Conservation (phyloP, 2,888 invertebrate genomes). For the Danaus chrysippus region DNA sequence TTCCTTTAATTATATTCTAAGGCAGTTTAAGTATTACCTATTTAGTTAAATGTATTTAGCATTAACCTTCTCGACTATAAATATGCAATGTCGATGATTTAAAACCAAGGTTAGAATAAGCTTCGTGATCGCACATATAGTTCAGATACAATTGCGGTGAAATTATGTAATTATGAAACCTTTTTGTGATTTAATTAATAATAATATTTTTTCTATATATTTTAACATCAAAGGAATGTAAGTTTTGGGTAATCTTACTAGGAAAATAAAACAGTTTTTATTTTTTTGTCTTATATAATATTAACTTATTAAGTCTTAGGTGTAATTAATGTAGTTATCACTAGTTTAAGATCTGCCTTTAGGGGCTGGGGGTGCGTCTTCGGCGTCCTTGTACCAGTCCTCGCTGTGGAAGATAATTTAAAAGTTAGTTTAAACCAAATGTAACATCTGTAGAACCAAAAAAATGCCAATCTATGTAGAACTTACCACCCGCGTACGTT, state of each 20-base stretch:
- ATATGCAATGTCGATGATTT: no score
- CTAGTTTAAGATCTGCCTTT: slow-evolving; percentile 68
- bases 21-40: no score
- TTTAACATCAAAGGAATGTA: no score
- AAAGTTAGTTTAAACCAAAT: background rate
- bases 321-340: slow-evolving; percentile 62
- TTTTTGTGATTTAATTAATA: no score
- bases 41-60: no score
- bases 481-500: slow-evolving; percentile 93
- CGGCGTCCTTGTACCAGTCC: slow-evolving; percentile 94
- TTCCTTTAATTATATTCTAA: no score
- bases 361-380: slow-evolving; percentile 76
- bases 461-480: slow-evolving; percentile 46
- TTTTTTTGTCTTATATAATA: slow-evolving; percentile 63
- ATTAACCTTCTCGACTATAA: no score
- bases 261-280: slow-evolving; percentile 30
- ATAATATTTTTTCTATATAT: no score
- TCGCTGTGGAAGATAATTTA: slow-evolving; percentile 78
- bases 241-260: background rate
- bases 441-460: background rate
- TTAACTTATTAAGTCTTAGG: slow-evolving; percentile 76
- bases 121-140: no score
- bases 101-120: no score
- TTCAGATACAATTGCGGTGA: no score
- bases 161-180: no score